These are phyloP conservation scores for Scrobipalpa costella DNA, from an alignment of 2,888 invertebrate species.

Conservation along the genomic window DNA sequence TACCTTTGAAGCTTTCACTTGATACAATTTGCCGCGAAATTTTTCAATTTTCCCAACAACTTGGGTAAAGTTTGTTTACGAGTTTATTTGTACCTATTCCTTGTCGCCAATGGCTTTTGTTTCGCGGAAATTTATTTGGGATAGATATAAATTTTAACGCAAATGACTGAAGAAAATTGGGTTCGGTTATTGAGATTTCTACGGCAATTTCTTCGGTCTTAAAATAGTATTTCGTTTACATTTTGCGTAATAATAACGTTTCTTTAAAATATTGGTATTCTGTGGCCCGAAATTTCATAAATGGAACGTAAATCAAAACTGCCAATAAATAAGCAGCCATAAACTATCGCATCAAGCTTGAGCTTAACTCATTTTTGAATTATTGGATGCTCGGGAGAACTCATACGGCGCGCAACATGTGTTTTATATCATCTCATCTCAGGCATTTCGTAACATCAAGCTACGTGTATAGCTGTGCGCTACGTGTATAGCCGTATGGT, in stretches of 20 bases:
- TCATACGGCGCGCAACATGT: conserved; percentile 69
- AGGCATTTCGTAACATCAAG: conserved; percentile 62
- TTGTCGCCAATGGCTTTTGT: conserved; percentile 27
- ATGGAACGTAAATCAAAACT: background rate
- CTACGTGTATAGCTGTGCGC: conserved; percentile 47
- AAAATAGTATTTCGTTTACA: background rate
- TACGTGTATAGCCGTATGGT: conserved; percentile 46
- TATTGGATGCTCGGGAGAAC: conserved; percentile 60
- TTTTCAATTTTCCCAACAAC: conserved; percentile 35
- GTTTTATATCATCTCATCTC: conserved; percentile 69
- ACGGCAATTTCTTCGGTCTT: background rate
- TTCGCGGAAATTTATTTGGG: conserved; percentile 26
- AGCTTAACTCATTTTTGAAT: conserved; percentile 71
- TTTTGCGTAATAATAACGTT: background rate
- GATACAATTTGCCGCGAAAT: conserved; percentile 36
- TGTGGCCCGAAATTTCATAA: background rate
- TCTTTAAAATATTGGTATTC: too few relatives aligned
- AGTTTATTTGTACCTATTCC: conserved; percentile 26
- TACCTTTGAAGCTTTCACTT: conserved; percentile 48
- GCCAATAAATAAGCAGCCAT: conserved; percentile 55
- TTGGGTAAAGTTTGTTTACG: conserved; percentile 27
- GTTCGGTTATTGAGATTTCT: conserved; percentile 8
- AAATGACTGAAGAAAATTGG: conserved; percentile 15
- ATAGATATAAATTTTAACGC: conserved; percentile 25
- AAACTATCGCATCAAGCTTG: conserved; percentile 58